A percentile compares a stretch with the other conserved stretches of the same genome.
Evolutionary conservation across 2,888 invertebrate species (phyloP).

Genomic region (Troilus luridus): DNA sequence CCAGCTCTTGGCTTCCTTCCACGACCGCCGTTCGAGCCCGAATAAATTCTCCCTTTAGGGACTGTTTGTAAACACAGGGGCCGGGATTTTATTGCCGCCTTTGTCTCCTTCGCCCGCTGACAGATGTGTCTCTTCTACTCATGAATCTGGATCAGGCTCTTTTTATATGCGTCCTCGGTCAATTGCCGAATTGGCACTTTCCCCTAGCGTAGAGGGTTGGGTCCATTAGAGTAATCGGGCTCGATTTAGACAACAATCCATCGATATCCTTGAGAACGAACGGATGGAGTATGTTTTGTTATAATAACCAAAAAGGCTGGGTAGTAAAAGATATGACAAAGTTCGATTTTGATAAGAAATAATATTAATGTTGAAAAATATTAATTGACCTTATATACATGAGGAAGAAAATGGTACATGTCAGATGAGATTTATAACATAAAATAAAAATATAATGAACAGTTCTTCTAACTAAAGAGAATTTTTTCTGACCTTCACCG

Average conservation of each 20-base stretch:
- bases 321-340: no score
- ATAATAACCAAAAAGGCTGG: no score
- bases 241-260: background rate
- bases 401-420: no score
- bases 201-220: background rate
- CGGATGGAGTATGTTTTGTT: background rate
- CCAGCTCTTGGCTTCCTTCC: constrained; percentile 51
- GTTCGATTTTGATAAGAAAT: no score
- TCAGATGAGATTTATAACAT: no score
- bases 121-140: constrained; percentile 44
- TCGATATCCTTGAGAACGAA: background rate
- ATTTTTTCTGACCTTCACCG: no score
- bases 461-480: no score
- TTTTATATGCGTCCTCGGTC: background rate
- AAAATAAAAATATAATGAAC: no score
- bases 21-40: background rate
- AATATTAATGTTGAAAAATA: no score
- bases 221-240: background rate
- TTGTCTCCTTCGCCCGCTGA: constrained; percentile 19
- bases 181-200: background rate
- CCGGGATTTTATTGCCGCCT: constrained; percentile 46
- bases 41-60: constrained; percentile 57
- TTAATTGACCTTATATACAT: no score
- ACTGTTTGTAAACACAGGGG: constrained; percentile 57
- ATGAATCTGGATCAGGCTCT: constrained; percentile 40